These are phyloP conservation scores for Taenaris catops DNA, from an alignment of 2,888 invertebrate genomes.

Conservation along the genomic window DNA sequence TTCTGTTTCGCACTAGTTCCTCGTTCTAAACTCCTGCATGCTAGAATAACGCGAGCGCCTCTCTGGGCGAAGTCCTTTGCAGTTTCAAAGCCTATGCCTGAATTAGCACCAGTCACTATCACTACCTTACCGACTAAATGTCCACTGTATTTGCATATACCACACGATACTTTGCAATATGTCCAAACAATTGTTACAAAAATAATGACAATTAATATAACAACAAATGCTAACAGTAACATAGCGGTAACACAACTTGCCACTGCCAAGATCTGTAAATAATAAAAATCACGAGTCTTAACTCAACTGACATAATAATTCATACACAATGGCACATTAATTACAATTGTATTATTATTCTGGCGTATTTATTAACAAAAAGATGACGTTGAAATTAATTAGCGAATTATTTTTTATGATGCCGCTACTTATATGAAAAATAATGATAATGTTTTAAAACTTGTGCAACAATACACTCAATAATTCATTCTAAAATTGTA, in stretches of 20 bases:
- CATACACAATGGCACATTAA: too few species aligned
- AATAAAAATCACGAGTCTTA: too few species aligned
- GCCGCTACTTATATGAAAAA: background rate
- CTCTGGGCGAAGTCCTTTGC: constrained; percentile 83
- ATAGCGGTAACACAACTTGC: background rate
- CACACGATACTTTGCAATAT: constrained; percentile 18
- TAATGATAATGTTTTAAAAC: too few species aligned
- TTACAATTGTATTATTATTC: too few species aligned
- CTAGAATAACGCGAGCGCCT: constrained; percentile 88
- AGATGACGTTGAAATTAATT: too few species aligned
- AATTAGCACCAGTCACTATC: constrained; percentile 90
- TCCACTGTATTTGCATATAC: constrained; percentile 25
- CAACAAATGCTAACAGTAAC: background rate
- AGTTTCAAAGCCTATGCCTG: constrained; percentile 88
- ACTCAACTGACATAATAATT: background rate
- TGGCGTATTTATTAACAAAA: too few species aligned
- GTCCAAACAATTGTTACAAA: constrained; percentile 11
- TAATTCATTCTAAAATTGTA: too few species aligned
- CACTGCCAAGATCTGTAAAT: background rate
- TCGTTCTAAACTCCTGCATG: constrained; percentile 84
- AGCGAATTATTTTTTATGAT: constrained; percentile 38
- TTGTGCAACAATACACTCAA: too few species aligned
- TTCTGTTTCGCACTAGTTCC: constrained; percentile 73
- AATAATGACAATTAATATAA: constrained; percentile 8
- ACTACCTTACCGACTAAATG: constrained; percentile 84